Conservation (phyloP, 2,888 invertebrate species). For the Meteorus cinctellus region DNA sequence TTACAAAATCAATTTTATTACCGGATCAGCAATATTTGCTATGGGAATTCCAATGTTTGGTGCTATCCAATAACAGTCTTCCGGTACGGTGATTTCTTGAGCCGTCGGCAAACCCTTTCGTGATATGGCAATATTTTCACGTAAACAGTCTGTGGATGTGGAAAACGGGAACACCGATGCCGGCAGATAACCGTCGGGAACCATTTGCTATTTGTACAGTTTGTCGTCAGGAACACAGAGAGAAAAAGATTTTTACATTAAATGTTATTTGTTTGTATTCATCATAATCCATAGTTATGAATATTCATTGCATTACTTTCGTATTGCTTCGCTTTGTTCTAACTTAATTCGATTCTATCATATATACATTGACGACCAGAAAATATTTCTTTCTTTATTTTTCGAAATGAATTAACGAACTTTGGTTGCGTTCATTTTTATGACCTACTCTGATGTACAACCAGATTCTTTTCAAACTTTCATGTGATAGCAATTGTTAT, state of each 20-base stretch:
- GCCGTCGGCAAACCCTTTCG: constrained; percentile 43
- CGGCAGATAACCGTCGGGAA: constrained; percentile 62
- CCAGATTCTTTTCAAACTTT: no score
- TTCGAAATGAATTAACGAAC: no score
- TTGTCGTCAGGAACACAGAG: background rate
- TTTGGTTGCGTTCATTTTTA: no score
- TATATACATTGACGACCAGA: no score
- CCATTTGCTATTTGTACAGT: constrained; percentile 51
- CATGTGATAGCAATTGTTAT: no score
- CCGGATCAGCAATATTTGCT: constrained; percentile 50
- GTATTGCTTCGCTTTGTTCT: no score
- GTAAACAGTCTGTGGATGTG: constrained; percentile 53
- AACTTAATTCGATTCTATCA: no score
- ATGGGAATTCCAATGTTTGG: constrained; percentile 46
- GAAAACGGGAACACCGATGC: constrained; percentile 61
- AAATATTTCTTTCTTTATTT: no score
- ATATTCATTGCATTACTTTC: background rate
- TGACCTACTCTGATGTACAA: no score
- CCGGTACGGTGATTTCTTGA: constrained; percentile 57
- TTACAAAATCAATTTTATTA: constrained; percentile 36
- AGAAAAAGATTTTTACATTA: constrained; percentile 29
- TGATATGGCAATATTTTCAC: constrained; percentile 43
- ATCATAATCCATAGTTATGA: constrained; percentile 40
- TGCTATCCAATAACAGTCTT: constrained; percentile 63
- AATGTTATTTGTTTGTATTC: constrained; percentile 39